Evolutionary conservation across 2,113 vertebrate genomes (phyloP).

Genomic region (Otolemur garnettii): DNA sequence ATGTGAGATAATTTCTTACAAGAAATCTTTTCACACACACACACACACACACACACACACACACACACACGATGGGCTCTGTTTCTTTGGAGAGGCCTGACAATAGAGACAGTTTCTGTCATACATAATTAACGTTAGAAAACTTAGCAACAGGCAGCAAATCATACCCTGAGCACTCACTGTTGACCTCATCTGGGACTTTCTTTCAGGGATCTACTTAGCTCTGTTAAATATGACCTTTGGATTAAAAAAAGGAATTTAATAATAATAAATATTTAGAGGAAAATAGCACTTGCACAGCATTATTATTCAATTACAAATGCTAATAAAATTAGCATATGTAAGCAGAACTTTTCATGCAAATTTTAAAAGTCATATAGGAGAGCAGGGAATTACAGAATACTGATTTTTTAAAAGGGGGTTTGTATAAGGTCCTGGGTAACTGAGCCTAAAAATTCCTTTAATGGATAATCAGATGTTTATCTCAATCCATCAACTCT

Average conservation of each 20-base stretch:
- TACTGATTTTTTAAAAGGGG: not conserved
- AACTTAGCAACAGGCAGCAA: not conserved
- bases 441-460: not conserved
- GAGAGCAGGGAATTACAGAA: not conserved
- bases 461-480: not conserved
- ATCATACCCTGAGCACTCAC: not conserved
- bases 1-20: not conserved
- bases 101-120: not conserved
- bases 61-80: not conserved
- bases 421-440: slow-evolving; percentile 30
- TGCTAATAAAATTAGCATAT: slow-evolving; percentile 38
- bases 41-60: not conserved
- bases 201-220: not conserved
- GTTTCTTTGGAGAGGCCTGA: not conserved
- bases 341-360: not conserved
- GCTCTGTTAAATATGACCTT: not conserved
- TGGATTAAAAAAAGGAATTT: slow-evolving; percentile 44
- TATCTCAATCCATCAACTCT: not conserved
- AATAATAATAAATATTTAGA: slow-evolving; percentile 19
- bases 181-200: not conserved
- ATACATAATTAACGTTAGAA: slow-evolving; percentile 4
- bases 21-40: not conserved
- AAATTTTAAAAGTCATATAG: slow-evolving; percentile 19
- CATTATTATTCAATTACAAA: slow-evolving; percentile 40
- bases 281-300: not conserved